phyloP scores from a whole-genome alignment of 1,140 invertebrate species.

The Hylaeus anthracinus region DNA sequence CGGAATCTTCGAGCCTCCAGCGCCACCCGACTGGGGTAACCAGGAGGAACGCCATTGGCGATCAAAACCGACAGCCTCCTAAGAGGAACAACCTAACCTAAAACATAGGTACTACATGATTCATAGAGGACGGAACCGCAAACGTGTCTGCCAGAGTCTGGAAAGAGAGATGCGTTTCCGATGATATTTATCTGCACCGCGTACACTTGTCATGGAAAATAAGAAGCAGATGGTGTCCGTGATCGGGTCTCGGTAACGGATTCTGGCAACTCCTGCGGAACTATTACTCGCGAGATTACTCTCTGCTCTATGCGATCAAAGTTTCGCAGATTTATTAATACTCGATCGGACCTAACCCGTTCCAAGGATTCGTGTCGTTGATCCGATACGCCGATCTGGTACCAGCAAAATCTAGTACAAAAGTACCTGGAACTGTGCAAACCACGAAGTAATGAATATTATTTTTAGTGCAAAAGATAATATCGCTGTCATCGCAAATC shows the following conservation, averaged over 20 bases:
- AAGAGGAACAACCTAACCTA: slow-evolving; percentile 69
- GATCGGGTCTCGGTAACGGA: slow-evolving; percentile 5
- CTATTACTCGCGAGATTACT: background rate
- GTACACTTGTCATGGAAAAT: slow-evolving; percentile 39
- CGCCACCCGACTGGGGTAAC: slow-evolving; percentile 70
- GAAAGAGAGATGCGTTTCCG: slow-evolving; percentile 53
- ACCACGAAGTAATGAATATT: no score
- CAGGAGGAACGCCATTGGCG: slow-evolving; percentile 76
- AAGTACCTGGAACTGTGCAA: no score
- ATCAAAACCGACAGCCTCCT: slow-evolving; percentile 76
- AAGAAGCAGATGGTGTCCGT: slow-evolving; percentile 46
- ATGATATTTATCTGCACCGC: slow-evolving; percentile 61
- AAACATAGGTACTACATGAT: slow-evolving; percentile 71
- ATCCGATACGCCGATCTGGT: no score
- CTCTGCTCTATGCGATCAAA: background rate
- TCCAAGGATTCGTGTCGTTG: no score
- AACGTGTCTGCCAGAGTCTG: slow-evolving; percentile 11
- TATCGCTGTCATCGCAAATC: no score
- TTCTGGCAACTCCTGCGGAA: background rate
- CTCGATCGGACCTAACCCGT: background rate
- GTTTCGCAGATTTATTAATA: background rate
- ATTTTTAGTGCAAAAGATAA: no score
- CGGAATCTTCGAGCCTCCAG: slow-evolving; percentile 63
- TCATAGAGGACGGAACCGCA: slow-evolving; percentile 63
- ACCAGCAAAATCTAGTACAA: no score